These are phyloP conservation scores for Trematocara variabile DNA, from an alignment of 2,113 vertebrate species.

Conservation along the genomic window DNA sequence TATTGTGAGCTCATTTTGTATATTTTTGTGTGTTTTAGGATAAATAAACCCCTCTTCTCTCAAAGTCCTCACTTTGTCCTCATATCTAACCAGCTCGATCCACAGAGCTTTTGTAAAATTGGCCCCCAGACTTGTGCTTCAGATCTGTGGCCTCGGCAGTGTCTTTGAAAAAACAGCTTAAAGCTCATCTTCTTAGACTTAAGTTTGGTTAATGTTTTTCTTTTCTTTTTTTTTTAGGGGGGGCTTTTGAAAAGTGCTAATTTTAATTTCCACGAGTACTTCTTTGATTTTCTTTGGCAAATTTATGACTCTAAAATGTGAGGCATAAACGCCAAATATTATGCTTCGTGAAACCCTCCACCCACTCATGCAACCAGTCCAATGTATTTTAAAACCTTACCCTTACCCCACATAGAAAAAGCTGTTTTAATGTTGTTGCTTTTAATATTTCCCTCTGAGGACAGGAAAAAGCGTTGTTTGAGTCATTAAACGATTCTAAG, in stretches of 20 bases:
- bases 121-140: background rate
- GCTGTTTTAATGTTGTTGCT: background rate
- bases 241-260: background rate
- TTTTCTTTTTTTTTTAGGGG: background rate
- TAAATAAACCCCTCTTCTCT: background rate
- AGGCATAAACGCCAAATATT: background rate
- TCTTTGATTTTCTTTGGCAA: background rate
- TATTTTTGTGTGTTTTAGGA: background rate
- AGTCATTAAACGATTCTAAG: background rate
- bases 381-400: background rate
- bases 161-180: background rate
- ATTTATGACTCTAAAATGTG: background rate
- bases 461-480: background rate
- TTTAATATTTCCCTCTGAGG: background rate
- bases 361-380: background rate
- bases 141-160: background rate
- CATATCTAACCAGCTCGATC: background rate
- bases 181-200: background rate
- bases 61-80: background rate
- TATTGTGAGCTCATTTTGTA: background rate
- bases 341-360: background rate
- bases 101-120: background rate
- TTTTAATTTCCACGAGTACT: background rate
- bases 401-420: background rate
- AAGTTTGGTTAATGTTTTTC: rapidly evolving